Percentiles rank a stretch among this genome's conserved stretches.
These are phyloP conservation scores for Polyodon spathula DNA, from an alignment of 2,113 vertebrate species.

Conservation along the genomic window DNA sequence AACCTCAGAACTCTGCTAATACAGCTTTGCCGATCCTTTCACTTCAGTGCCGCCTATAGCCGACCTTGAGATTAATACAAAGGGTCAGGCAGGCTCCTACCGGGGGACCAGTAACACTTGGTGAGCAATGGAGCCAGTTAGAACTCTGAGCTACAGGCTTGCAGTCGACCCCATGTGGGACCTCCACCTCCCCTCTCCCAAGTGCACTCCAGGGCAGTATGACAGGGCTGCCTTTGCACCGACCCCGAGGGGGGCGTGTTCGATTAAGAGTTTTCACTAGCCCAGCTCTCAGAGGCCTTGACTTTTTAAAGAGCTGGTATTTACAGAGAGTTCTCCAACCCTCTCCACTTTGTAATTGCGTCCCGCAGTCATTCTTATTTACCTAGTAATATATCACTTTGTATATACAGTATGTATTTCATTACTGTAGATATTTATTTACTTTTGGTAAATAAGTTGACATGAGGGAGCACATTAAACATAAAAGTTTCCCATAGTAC, in stretches of 20 bases:
- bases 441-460: too few relatives aligned
- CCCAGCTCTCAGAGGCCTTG: too few relatives aligned
- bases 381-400: too few relatives aligned
- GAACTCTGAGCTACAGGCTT: constrained; percentile 7
- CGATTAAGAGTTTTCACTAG: constrained; percentile 14
- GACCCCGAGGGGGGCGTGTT: background rate
- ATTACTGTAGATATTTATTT: too few relatives aligned
- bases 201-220: background rate
- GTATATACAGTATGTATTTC: too few relatives aligned
- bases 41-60: background rate
- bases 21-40: background rate
- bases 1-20: constrained; percentile 4
- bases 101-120: constrained; percentile 3
- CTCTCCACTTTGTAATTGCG: too few relatives aligned
- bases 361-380: too few relatives aligned
- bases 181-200: background rate
- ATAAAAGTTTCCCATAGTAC: too few relatives aligned
- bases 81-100: background rate
- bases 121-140: constrained; percentile 8
- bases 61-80: background rate
- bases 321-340: background rate
- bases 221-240: background rate
- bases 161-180: background rate
- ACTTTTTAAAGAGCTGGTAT: constrained; percentile 3
- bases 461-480: too few relatives aligned